Evolutionary conservation across 2,797 vertebrate genomes (phyloP).

Genomic region (Petrocephalus sullivani): DNA sequence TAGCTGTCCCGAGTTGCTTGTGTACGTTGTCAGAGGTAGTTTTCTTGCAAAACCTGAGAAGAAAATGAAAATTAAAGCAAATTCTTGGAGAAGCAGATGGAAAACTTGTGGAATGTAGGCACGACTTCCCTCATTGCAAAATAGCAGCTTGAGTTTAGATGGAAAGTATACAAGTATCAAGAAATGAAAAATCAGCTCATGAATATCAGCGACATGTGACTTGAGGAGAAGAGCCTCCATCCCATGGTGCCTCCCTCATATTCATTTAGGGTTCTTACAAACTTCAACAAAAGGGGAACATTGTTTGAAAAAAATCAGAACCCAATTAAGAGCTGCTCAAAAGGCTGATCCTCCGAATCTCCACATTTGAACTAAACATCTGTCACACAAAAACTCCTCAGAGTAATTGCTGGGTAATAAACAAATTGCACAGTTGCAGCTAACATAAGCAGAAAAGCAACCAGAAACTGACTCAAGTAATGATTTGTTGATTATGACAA

Average conservation of each 20-base stretch:
- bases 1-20: not conserved
- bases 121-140: not conserved
- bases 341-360: not conserved
- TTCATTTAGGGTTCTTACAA: not conserved
- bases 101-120: not conserved
- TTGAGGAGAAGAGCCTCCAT: not conserved
- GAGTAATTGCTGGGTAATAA: not conserved
- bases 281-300: not conserved
- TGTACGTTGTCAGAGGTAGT: conserved; percentile 78
- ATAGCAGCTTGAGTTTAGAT: not conserved
- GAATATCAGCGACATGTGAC: not conserved
- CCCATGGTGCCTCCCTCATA: not conserved
- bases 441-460: not conserved
- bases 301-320: not conserved
- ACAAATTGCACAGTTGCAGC: not conserved
- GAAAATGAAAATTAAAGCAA: conserved; percentile 46
- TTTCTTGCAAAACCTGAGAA: conserved; percentile 90
- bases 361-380: not conserved
- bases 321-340: not conserved
- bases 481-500: not conserved
- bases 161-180: not conserved
- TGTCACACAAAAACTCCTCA: not conserved
- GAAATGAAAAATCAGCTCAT: not conserved
- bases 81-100: conserved; percentile 62
- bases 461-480: not conserved